A percentile compares a stretch with the other conserved stretches of the same genome.
These are phyloP conservation scores for Eupithecia dodoneata DNA, from an alignment of 2,888 invertebrate genomes.

Conservation along the genomic window DNA sequence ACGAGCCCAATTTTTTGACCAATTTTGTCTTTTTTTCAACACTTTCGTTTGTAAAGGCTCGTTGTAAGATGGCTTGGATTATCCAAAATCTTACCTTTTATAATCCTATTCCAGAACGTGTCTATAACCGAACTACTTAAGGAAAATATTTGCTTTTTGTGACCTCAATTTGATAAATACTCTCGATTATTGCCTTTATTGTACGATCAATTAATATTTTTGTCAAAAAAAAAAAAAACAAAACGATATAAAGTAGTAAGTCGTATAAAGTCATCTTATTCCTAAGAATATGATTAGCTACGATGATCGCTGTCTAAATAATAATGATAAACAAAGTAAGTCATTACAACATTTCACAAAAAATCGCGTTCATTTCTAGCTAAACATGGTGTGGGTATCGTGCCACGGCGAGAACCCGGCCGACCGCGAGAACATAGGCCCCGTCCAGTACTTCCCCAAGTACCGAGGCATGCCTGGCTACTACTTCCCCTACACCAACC, in stretches of 20 bases:
- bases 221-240: too few species aligned
- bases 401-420: constrained; percentile 97
- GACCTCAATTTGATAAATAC: not conserved
- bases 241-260: not conserved
- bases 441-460: constrained; percentile 89
- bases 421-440: constrained; percentile 95
- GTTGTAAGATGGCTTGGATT: too few species aligned
- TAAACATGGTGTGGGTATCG: constrained; percentile 95
- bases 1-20: constrained; percentile 66
- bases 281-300: not conserved
- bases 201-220: too few species aligned
- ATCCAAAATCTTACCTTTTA: too few species aligned
- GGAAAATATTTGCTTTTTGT: too few species aligned
- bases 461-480: constrained; percentile 94
- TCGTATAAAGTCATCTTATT: not conserved
- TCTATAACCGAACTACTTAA: too few species aligned
- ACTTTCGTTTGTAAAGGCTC: not conserved
- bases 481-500: constrained; percentile 94
- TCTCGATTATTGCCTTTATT: not conserved
- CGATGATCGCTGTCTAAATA: not conserved
- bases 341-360: not conserved
- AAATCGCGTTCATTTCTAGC: constrained; percentile 67
- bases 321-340: not conserved
- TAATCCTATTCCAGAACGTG: too few species aligned
- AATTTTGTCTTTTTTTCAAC: not conserved